phyloP scores from a whole-genome alignment of 2,888 invertebrate species.

The Chesias legatella region DNA sequence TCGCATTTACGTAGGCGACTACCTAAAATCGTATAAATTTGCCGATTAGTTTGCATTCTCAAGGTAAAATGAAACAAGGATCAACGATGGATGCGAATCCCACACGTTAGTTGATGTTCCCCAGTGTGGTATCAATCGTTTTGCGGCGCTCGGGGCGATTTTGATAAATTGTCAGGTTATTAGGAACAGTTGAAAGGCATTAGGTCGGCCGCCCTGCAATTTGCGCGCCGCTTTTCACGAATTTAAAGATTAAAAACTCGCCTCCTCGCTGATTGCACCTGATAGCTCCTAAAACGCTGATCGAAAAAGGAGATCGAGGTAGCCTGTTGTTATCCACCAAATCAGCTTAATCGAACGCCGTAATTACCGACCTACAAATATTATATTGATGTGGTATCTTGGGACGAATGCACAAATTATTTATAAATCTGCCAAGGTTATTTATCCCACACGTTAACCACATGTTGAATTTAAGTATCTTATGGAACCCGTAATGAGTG shows the following conservation, averaged over 20 bases:
- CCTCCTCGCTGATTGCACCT: constrained; percentile 60
- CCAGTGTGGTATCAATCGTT: constrained; percentile 49
- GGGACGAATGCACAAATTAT: constrained; percentile 3
- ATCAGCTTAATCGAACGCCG: constrained; percentile 24
- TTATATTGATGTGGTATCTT: constrained; percentile 7
- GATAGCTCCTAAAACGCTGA: constrained; percentile 52
- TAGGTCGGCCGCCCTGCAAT: constrained; percentile 77
- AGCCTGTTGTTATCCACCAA: constrained; percentile 22
- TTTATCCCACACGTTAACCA: constrained; percentile 8
- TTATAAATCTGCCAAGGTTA: constrained; percentile 6
- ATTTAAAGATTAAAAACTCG: constrained; percentile 71
- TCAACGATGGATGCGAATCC: constrained; percentile 35
- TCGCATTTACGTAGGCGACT: neutral
- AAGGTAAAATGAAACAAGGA: constrained; percentile 26
- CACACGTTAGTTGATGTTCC: constrained; percentile 42
- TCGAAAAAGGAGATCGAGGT: constrained; percentile 30
- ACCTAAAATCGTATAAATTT: neutral
- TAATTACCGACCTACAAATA: constrained; percentile 21
- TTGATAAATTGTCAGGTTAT: constrained; percentile 81
- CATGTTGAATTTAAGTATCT: constrained; percentile 6
- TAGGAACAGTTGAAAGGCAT: constrained; percentile 81
- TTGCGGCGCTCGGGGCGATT: constrained; percentile 56
- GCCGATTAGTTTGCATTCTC: constrained; percentile 14
- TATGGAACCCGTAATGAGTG: constrained; percentile 5
- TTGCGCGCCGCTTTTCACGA: constrained; percentile 66